These are phyloP conservation scores for Tyto alba DNA, from an alignment of 2,113 vertebrate species.

Conservation along the genomic window DNA sequence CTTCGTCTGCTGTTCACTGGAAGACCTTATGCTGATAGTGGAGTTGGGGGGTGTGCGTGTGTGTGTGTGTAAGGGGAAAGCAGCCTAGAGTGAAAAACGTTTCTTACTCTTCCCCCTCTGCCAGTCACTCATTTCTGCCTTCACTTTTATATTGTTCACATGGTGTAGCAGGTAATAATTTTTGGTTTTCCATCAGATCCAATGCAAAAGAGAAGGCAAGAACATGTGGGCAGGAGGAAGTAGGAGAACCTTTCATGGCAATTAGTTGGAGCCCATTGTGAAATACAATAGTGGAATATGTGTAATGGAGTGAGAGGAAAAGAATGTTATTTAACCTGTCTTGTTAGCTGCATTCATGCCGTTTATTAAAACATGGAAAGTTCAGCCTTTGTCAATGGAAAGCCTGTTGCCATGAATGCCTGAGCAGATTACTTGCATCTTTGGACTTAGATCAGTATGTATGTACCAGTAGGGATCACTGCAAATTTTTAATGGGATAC, in stretches of 20 bases:
- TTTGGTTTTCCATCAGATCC: not conserved
- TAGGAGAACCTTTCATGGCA: not conserved
- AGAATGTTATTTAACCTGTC: not conserved
- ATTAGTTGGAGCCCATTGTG: not conserved
- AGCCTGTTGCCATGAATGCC: not conserved
- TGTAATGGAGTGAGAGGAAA: not conserved
- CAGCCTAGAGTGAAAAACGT: not conserved
- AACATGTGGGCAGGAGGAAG: not conserved
- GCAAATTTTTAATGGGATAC: constrained; percentile 1
- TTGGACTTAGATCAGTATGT: not conserved
- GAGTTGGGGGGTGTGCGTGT: rapidly evolving
- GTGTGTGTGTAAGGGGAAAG: not conserved
- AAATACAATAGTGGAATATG: not conserved
- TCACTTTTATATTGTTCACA: not conserved
- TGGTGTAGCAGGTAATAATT: not conserved
- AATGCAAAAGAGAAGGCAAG: not conserved
- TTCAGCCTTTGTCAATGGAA: not conserved
- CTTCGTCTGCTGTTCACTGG: not conserved
- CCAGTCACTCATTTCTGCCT: not conserved
- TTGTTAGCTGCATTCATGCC: not conserved
- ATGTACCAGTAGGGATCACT: not conserved
- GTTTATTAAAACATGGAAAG: not conserved
- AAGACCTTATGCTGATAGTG: not conserved
- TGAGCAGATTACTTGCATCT: not conserved
- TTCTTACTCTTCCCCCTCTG: not conserved